These are phyloP conservation scores for Brachionichthys hirsutus DNA, from an alignment of 2,113 vertebrate genomes.

Conservation along the genomic window DNA sequence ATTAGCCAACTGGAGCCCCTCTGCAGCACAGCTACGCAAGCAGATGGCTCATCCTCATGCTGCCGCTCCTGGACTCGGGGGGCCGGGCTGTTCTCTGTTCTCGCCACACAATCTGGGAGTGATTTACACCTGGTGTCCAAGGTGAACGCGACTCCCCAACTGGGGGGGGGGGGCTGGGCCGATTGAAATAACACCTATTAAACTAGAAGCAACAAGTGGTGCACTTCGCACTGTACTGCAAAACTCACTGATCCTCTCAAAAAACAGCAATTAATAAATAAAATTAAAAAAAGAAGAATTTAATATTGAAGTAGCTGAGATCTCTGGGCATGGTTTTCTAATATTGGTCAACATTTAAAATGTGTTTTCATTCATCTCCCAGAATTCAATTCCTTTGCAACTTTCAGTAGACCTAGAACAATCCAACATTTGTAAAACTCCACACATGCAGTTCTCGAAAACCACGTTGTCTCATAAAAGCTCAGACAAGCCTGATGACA, in stretches of 20 bases:
- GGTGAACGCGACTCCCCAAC: slow-evolving; percentile 38
- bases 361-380: not conserved
- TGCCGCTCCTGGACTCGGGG: slow-evolving; percentile 15
- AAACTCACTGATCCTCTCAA: not conserved
- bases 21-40: slow-evolving; percentile 14
- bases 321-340: not conserved
- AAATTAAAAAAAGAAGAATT: too few species aligned
- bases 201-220: slow-evolving; percentile 4
- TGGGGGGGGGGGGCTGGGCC: slow-evolving; percentile 6
- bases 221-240: not conserved
- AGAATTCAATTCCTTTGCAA: not conserved
- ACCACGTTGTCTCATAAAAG: not conserved
- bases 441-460: not conserved
- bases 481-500: too few species aligned
- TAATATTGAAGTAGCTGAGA: too few species aligned
- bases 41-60: slow-evolving; percentile 18
- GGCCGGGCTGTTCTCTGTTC: slow-evolving; percentile 15
- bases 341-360: not conserved
- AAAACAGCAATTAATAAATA: too few species aligned
- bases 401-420: not conserved
- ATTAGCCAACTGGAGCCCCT: slow-evolving; percentile 38
- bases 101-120: slow-evolving; percentile 20
- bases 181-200: slow-evolving; percentile 18
- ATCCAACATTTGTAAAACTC: not conserved
- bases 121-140: slow-evolving; percentile 47